Conservation (phyloP, 2,888 invertebrate genomes). For the Cantharis rustica region DNA sequence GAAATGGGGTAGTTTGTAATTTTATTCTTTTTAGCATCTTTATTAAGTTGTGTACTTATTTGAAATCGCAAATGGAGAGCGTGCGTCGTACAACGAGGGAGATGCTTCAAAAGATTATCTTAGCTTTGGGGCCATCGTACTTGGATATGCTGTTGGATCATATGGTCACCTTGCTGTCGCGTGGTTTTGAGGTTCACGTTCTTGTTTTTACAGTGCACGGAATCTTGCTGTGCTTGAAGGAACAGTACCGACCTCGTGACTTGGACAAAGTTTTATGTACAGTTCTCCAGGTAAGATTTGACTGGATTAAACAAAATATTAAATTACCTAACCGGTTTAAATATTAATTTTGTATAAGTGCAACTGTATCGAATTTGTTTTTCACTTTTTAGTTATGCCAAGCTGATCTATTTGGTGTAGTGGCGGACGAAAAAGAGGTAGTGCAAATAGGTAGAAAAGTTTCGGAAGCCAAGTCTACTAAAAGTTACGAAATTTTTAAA, state of each 20-base stretch:
- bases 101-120: constrained; percentile 90
- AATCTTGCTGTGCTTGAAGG: constrained; percentile 74
- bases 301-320: no score
- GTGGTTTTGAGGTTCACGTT: constrained; percentile 94
- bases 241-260: constrained; percentile 73
- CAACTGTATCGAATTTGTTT: no score
- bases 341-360: no score
- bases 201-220: constrained; percentile 87
- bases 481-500: constrained; percentile 84
- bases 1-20: not conserved
- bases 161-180: constrained; percentile 76
- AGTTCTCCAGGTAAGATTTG: constrained; percentile 68
- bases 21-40: constrained; percentile 68
- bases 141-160: constrained; percentile 79
- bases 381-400: constrained; percentile 67
- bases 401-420: constrained; percentile 85
- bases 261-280: constrained; percentile 79
- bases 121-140: constrained; percentile 81
- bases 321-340: no score
- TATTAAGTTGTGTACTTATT: constrained; percentile 86
- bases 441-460: constrained; percentile 80
- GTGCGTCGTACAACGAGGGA: constrained; percentile 85
- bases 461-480: constrained; percentile 81
- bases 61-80: constrained; percentile 86
- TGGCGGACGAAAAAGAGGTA: constrained; percentile 92